These are phyloP conservation scores for Corapipo altera DNA, from an alignment of 2,113 vertebrate genomes.

Conservation along the genomic window DNA sequence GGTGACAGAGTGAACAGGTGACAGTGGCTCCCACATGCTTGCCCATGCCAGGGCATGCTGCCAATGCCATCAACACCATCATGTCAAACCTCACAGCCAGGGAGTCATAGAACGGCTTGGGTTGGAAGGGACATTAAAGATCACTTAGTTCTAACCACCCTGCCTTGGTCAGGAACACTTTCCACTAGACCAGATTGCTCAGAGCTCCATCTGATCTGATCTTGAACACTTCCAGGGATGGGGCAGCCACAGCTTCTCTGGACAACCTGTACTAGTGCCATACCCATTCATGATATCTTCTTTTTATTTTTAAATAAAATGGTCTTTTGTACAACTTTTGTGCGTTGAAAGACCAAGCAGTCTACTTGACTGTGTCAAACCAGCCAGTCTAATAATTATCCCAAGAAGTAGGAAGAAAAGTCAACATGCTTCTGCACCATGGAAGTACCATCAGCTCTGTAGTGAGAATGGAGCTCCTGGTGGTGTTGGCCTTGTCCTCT, in stretches of 20 bases:
- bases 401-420: background rate
- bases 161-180: background rate
- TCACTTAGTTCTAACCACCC: background rate
- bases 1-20: fast-evolving
- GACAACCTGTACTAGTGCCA: background rate
- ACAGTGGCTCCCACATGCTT: fast-evolving
- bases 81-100: background rate
- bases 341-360: background rate
- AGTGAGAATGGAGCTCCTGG: background rate
- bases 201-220: background rate
- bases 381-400: background rate
- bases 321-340: background rate
- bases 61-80: fast-evolving
- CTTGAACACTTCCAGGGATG: background rate
- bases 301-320: background rate
- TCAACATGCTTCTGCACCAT: fast-evolving
- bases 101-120: background rate
- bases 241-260: background rate
- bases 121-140: background rate
- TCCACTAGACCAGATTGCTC: background rate
- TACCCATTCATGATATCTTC: background rate
- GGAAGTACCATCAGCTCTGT: background rate
- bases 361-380: background rate
- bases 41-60: fast-evolving
- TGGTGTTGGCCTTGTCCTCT: background rate